phyloP scores from a whole-genome alignment of 2,888 invertebrate species.

The Corythucha ciliata region DNA sequence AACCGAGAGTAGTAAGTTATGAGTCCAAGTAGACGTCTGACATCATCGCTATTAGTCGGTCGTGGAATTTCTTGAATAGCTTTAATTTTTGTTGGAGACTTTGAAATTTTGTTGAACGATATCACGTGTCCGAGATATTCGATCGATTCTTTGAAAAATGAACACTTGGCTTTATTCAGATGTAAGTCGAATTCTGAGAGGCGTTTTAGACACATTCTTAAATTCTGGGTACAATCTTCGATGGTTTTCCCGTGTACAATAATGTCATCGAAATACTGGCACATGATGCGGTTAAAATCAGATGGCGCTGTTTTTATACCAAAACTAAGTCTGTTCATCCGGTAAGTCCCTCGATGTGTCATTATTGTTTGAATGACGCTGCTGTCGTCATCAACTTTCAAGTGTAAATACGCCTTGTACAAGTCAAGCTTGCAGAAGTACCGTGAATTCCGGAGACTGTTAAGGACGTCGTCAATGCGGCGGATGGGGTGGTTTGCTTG shows the following conservation, averaged over 20 bases:
- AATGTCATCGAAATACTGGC: slow-evolving; percentile 11
- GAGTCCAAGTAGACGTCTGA: neutral
- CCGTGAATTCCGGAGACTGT: slow-evolving; percentile 2
- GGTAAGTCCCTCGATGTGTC: neutral
- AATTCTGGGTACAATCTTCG: slow-evolving; percentile 2
- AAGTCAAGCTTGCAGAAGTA: slow-evolving; percentile 9
- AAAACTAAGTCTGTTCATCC: slow-evolving; percentile 8
- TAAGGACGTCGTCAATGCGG: slow-evolving; percentile 3
- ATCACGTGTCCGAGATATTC: slow-evolving; percentile 4
- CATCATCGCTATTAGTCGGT: too few relatives aligned
- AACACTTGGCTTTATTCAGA: slow-evolving; percentile 1
- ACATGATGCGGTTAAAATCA: slow-evolving; percentile 7
- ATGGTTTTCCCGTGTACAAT: neutral
- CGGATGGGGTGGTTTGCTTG: too few relatives aligned
- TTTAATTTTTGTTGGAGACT: slow-evolving; percentile 5
- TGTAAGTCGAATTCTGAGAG: slow-evolving; percentile 7
- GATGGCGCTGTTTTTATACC: slow-evolving; percentile 11
- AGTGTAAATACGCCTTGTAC: slow-evolving; percentile 7
- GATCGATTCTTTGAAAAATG: too few relatives aligned
- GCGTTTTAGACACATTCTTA: neutral
- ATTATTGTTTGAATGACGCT: slow-evolving; percentile 3
- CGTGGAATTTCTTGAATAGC: slow-evolving; percentile 4
- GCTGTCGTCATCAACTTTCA: neutral
- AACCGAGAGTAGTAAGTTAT: slow-evolving; percentile 5
- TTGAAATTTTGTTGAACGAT: neutral